These are phyloP conservation scores for Acrocephalus arundinaceus DNA, from an alignment of 2,113 vertebrate species.

Conservation along the genomic window DNA sequence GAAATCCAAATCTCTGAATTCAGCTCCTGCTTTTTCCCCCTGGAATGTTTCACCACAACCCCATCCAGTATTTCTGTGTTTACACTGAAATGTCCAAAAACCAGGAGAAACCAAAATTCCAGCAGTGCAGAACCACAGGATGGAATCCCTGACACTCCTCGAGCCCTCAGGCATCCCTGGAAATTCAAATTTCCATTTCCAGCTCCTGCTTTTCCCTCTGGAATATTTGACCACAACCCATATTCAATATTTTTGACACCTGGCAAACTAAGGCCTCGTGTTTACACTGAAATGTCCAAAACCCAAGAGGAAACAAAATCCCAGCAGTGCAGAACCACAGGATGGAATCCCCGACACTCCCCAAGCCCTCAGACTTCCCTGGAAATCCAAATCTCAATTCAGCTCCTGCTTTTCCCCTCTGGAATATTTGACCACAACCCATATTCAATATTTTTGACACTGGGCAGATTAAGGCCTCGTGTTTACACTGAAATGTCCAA, in stretches of 20 bases:
- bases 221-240: not conserved
- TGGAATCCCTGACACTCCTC: not conserved
- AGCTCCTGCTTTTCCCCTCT: not conserved
- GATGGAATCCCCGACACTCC: not conserved
- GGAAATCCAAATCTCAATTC: not conserved
- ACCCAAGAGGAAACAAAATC: too few relatives aligned
- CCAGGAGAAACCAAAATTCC: not conserved
- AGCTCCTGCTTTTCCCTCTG: not conserved
- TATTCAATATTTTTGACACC: not conserved
- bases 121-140: fast-evolving
- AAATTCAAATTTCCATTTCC: not conserved
- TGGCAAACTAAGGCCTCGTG: not conserved
- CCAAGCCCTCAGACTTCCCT: not conserved
- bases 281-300: not conserved
- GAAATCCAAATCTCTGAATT: too few relatives aligned
- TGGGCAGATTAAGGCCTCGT: not conserved
- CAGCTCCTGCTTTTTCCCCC: not conserved
- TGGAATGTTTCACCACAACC: not conserved
- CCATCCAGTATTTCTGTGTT: not conserved
- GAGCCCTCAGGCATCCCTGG: not conserved
- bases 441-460: not conserved
- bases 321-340: not conserved
- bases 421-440: not conserved
- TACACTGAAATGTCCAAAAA: not conserved
- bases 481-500: not conserved